These are phyloP conservation scores for Sebastes wilsoni DNA, from an alignment of 2,797 vertebrate species.

Conservation along the genomic window DNA sequence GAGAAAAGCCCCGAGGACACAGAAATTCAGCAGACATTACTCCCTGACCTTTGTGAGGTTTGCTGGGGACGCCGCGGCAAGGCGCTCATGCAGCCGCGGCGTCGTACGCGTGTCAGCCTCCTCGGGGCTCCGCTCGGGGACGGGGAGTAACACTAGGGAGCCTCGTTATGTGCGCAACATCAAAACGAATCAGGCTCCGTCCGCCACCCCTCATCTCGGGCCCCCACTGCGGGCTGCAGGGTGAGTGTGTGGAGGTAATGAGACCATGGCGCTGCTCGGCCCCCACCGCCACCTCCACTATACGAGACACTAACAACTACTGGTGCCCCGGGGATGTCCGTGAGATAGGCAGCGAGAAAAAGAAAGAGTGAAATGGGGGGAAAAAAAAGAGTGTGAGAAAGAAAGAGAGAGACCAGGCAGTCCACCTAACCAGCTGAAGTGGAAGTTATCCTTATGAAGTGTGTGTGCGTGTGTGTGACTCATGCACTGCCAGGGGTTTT, in stretches of 20 bases:
- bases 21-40: conserved; percentile 69
- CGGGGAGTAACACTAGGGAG: conserved; percentile 66
- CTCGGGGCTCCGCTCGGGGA: conserved; percentile 56
- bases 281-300: conserved; percentile 70
- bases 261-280: conserved; percentile 64
- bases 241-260: conserved; percentile 78
- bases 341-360: conserved; percentile 68
- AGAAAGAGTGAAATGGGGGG: conserved; percentile 56
- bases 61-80: conserved; percentile 52
- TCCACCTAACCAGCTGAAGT: conserved; percentile 82
- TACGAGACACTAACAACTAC: conserved; percentile 74
- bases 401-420: conserved; percentile 56
- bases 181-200: conserved; percentile 79
- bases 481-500: conserved; percentile 70
- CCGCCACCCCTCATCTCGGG: conserved; percentile 62
- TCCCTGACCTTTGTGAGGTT: conserved; percentile 76
- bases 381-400: conserved; percentile 54
- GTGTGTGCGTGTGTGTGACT: conserved; percentile 64
- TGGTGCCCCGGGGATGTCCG: conserved; percentile 75
- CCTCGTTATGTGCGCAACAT: conserved; percentile 79
- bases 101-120: conserved; percentile 53
- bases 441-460: conserved; percentile 79
- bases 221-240: conserved; percentile 54
- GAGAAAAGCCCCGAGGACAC: conserved; percentile 74
- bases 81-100: conserved; percentile 46